Base-by-base conservation (phyloP, 2,888 invertebrate genomes). In the Luperina testacea region DNA sequence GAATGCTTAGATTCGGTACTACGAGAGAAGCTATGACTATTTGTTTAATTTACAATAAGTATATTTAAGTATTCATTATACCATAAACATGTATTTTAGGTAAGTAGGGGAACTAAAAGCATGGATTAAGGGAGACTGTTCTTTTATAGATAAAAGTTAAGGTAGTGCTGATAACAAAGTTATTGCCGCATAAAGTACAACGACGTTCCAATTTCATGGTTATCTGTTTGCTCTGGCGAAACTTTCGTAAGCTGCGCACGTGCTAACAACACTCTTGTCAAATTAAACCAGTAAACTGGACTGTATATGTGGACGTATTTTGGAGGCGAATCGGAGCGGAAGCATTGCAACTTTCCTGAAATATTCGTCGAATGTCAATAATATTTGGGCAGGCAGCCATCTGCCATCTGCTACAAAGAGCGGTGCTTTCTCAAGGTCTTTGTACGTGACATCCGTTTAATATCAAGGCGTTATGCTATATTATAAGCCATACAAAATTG, bases 371-470 rank as follows among this genome's bases (percentile, higher is more conserved):
- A 72, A 88, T 86, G 83, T 88, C 89, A 89, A 88, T 90, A 88
- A 91, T 87, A 90, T 91, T 90, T 90, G 88, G 91, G 89, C 75
- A 74, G 82, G 89, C 87, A 90, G 88, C 92, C 93, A 92, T 93
- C 92, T 92, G 92, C 91, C 92, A 92, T 93, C 93, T 93, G 93
- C 85, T 87, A 80, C 83, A 81, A 75, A 75, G 85, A 86, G 89
- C 90, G 90, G 89, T 86, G 86, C 91, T 92, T 93, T 92, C 92
- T 90, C 90, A 90, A 89, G 85, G 88, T 83, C 85, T 88, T 81
- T 70, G 90, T 91, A 94, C 94, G 94, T 94, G 94, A 94, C 93
- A 93, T 94, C 94, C 94, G 94, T 90, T 92, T 88, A 89, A 90
- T 92, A 91, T 90, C 84, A 87, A 90, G 87, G 85, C 89, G 88